Evolutionary conservation across 2,797 vertebrate genomes (phyloP).

Genomic region (Pseudochirops corinnae): DNA sequence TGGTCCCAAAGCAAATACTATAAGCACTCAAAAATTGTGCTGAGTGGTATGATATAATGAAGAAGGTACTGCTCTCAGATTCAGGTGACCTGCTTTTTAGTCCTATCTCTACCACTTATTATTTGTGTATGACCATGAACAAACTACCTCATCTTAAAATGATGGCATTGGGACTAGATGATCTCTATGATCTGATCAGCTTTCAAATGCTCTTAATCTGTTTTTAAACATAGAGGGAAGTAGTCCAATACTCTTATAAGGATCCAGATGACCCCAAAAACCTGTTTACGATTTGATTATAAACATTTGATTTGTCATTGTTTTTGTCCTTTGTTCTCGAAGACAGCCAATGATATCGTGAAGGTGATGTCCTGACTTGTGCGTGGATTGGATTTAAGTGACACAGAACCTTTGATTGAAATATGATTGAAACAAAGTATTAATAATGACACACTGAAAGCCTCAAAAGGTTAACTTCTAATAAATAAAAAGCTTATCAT

Average conservation of each 20-base stretch:
- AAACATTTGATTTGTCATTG: not conserved
- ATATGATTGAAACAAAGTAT: not conserved
- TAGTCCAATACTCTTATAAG: not conserved
- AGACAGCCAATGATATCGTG: not conserved
- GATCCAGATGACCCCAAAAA: not conserved
- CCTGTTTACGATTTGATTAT: not conserved
- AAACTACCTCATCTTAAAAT: not conserved
- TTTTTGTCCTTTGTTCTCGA: not conserved
- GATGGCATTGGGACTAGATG: not conserved
- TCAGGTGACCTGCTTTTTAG: not conserved
- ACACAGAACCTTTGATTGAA: not conserved
- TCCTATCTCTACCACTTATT: not conserved
- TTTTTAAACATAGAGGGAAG: not conserved
- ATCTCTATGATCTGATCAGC: not conserved
- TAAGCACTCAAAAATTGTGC: fast-evolving
- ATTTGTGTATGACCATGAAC: not conserved
- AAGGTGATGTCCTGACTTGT: not conserved
- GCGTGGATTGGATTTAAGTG: not conserved
- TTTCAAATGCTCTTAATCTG: not conserved
- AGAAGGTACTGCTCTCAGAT: not conserved
- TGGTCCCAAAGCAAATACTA: fast-evolving
- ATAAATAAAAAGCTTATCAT: slow-evolving; percentile 63
- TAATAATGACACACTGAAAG: not conserved
- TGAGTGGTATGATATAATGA: not conserved
- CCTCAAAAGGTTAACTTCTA: slow-evolving; percentile 56